A percentile compares a stretch with the other conserved stretches of the same genome.
phyloP scores from a whole-genome alignment of 2,113 vertebrate genomes.

The Coreoperca whiteheadi region DNA sequence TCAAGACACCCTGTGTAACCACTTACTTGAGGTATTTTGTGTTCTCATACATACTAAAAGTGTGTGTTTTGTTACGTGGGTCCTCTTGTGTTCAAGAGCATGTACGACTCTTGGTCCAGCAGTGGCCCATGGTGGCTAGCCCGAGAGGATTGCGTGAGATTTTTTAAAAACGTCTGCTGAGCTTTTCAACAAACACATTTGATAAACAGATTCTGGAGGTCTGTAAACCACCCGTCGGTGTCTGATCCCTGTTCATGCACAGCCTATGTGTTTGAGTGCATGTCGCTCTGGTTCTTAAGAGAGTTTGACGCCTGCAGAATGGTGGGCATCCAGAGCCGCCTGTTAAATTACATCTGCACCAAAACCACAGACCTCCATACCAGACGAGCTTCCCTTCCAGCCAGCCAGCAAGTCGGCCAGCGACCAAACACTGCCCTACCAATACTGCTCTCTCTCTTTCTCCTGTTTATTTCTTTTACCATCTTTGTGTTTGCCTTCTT shows the following conservation, averaged over 20 bases:
- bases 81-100: conserved; percentile 60
- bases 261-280: conserved; percentile 43
- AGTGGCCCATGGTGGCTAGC: conserved; percentile 57
- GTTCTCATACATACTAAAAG: conserved; percentile 53
- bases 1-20: conserved; percentile 32
- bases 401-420: conserved; percentile 76
- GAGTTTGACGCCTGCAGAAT: conserved; percentile 71
- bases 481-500: conserved; percentile 46
- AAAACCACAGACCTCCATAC: conserved; percentile 80
- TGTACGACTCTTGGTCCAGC: conserved; percentile 28
- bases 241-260: conserved; percentile 51
- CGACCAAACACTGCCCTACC: conserved; percentile 64
- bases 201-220: conserved; percentile 79
- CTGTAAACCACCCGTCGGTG: conserved; percentile 40
- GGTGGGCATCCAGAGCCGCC: conserved; percentile 70
- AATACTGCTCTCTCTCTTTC: conserved; percentile 27
- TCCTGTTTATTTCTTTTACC: conserved; percentile 63
- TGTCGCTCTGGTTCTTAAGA: conserved; percentile 40
- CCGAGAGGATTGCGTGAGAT: conserved; percentile 75
- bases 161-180: conserved; percentile 74
- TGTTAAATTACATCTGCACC: conserved; percentile 77
- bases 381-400: conserved; percentile 71
- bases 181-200: conserved; percentile 79
- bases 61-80: conserved; percentile 55
- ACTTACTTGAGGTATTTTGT: conserved; percentile 41